Evolutionary conservation across 2,113 vertebrate species (phyloP), one percentile per base, ranked within the genome.

Genomic region (Chionodraco myersi): DNA sequence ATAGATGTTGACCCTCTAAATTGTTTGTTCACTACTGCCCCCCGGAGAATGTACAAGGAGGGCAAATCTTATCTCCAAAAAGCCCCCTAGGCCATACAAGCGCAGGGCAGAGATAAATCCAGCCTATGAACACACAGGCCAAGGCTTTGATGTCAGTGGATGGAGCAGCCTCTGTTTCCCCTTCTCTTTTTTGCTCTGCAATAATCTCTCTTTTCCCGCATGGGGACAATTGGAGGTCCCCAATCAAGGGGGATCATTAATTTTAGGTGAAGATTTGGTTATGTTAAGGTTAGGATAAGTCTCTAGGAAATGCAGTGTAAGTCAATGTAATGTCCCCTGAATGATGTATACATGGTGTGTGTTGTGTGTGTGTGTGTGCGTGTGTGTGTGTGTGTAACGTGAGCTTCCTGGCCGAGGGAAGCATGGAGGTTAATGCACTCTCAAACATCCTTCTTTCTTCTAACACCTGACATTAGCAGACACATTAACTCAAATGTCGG

Each of bases 341-440:
- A n/a, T n/a, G n/a, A n/a, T n/a, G n/a, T n/a, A n/a, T n/a, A n/a
- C n/a, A n/a, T n/a, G n/a, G n/a, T n/a, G n/a, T n/a, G n/a, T n/a
- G n/a, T n/a, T n/a, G n/a, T n/a, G n/a, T n/a, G n/a, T n/a, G n/a
- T n/a, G n/a, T 48, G 44, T 67, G 71, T 56, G 65, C 21, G 52
- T 10, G 10, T 4, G 51, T 62, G 12, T 36, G 36, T 36, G 36
- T 36, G 36, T 36, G 36, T 3, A 71, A 64, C 74, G 87, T 83
- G 82, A 81, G 85, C 60, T 86, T 61, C 79, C 66, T 80, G 80
- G 72, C 79, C 72, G 44, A 63, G 14, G 63, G 79, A 92, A 80
- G 79, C 82, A 75, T 83, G 79, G 72, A 57, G 68, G 82, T 77
- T 80, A 80, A 83, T 81, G 80, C 60, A 75, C 72, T 68, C 59